Base-by-base conservation (phyloP, 2,113 vertebrate genomes). In the Australoheros scitulus region DNA sequence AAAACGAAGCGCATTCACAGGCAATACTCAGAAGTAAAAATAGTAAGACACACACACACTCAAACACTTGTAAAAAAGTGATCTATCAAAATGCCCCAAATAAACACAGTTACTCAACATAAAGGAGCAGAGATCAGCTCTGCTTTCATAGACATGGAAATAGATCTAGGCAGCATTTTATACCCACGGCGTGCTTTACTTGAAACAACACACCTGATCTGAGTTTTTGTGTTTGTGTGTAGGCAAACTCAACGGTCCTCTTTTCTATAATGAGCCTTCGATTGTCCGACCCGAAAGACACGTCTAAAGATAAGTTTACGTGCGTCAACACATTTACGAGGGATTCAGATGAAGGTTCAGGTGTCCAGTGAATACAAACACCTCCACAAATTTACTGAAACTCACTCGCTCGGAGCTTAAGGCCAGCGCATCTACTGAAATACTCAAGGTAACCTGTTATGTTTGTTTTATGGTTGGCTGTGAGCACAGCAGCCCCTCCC, bases 61-160 rank as follows among this genome's bases (percentile, higher is more conserved):
- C 34, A 81, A 65, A 43, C 72, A 75, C 81, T 38, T 47, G 18
- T 65, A 88, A 58, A 61, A 29, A 9, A 59, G 76, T 41, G 64
- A 87, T 77, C 57, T 26, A 47, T 83, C 75, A 84, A 72, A 61
- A 79, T 1, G 68, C 63, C 88, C 85, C 68, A 85, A 89, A 90
- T 83, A 90, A 59, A 74, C 50, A 2, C 63, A 82, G 87, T 92
- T 89, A 89, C 77, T 84, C 47, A 87, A 92, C 82, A 64, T 5
- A 29, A 36, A 56, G 70, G 36, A 63, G 74, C 76, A 87, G 75
- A 65, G 65, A 79, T 61, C 81, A 79, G 74, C 57, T 74, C 58
- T 7, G 77, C 65, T 80, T 82, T 64, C 32, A 77, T 9, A 74
- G 18, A 84, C 68, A 26, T 77, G 59, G 80, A 86, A 87, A 84